A percentile compares a stretch with the other conserved stretches of the same genome.
Conservation (phyloP, 2,797 vertebrate genomes). For the Momotus momota region DNA sequence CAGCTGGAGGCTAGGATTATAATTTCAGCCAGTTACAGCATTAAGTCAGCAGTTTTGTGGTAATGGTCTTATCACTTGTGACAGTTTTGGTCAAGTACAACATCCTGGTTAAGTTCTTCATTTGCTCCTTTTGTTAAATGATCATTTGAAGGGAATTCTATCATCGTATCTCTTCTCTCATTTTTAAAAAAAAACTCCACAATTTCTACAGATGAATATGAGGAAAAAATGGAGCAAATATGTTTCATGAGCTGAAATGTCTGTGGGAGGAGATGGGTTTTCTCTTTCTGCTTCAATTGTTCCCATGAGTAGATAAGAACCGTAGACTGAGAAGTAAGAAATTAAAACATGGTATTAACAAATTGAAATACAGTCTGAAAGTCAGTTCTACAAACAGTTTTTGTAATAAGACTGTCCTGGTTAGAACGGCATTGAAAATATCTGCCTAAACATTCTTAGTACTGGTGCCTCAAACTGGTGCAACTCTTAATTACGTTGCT, state of each 20-base stretch:
- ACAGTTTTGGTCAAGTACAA: background rate
- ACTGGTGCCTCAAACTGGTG: background rate
- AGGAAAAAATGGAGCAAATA: background rate
- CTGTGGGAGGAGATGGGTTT: background rate
- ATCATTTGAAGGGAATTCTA: background rate
- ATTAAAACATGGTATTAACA: background rate
- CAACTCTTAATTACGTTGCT: background rate
- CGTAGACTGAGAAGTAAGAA: background rate
- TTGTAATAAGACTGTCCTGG: background rate
- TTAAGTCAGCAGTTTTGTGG: background rate
- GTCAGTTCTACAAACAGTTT: background rate
- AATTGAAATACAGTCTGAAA: background rate
- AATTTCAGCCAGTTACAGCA: background rate
- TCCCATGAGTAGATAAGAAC: background rate
- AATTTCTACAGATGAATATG: background rate
- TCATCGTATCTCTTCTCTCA: background rate
- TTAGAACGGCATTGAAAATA: background rate
- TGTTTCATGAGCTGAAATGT: background rate
- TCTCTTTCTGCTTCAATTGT: background rate
- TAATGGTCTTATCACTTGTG: background rate
- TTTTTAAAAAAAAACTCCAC: background rate
- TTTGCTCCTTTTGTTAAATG: background rate
- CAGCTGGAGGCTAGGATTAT: background rate
- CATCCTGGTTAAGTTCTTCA: background rate
- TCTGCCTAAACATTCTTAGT: background rate